Evolutionary conservation across 2,113 vertebrate species (phyloP).

Genomic region (Danio rerio): GRCz12tu NC_133182.1:35894501-35895000

Average conservation of each 20-base stretch:
- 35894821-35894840: background rate
- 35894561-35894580: constrained; percentile 35
- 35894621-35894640: constrained; percentile 34
- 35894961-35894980: constrained; percentile 1
- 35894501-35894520: background rate
- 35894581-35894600: constrained; percentile 39
- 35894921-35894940: background rate
- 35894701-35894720: constrained; percentile 46
- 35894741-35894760: constrained; percentile 52
- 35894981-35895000: background rate
- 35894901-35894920: background rate
- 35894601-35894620: constrained; percentile 32
- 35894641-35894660: constrained; percentile 51
- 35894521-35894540: background rate
- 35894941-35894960: background rate
- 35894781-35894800: constrained; percentile 52
- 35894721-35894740: constrained; percentile 25
- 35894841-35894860: too few relatives aligned
- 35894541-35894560: constrained; percentile 19
- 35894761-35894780: constrained; percentile 35
- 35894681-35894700: constrained; percentile 55
- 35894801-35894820: constrained; percentile 33
- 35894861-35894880: too few relatives aligned
- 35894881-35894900: too few relatives aligned
- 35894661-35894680: constrained; percentile 56